Evolutionary conservation across 2,797 vertebrate species (phyloP), one percentile per base, ranked within the genome.

Genomic region (Florisuga fusca): DNA sequence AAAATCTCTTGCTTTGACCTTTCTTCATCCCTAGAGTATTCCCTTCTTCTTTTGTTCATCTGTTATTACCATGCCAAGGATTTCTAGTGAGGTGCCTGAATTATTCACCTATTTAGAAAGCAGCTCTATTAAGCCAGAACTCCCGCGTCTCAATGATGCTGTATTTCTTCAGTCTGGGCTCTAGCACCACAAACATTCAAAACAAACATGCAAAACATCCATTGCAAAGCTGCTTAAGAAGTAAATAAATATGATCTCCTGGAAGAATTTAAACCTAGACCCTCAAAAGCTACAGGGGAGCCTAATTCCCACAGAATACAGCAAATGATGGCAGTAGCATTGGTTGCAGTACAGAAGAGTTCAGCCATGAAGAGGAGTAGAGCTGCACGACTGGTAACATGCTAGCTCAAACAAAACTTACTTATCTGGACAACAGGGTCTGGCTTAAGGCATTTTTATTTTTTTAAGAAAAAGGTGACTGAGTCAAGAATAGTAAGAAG

Each of bases 21-120:
- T 29, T 59, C 27, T 67, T 77, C 46, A 25, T 41, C 58, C 23
- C 19, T n/a, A 7, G 27, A 33, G 31, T 36, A 71, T 67, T 83
- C 22, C 19, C 9, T 51, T 6, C 27, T 48, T 18, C 19, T 81
- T 64, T 57, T 34, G 4, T 79, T 74, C 50, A 63, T 41, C 75
- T 77, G 4, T 74, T 64, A 68, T 31, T 71, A 71, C 31, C 20
- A 33, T 31, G 62, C 69, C 66, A 72, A 72, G 90, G 76, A 90
- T 57, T 90, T 78, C 69, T 46, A 85, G 64, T 22, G 61, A 78
- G 54, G 66, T 88, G 58, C 69, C 69, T 61, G 45, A 85, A 50
- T 45, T 77, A 77, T 38, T 84, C 45, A 68, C 54, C 31, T 84
- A 20, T 1, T 73, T 73, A 91, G 36, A 67, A 82, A 92, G 81